Evolutionary conservation across 2,113 vertebrate species (phyloP).

Genomic region (Eretmochelys imbricata): DNA sequence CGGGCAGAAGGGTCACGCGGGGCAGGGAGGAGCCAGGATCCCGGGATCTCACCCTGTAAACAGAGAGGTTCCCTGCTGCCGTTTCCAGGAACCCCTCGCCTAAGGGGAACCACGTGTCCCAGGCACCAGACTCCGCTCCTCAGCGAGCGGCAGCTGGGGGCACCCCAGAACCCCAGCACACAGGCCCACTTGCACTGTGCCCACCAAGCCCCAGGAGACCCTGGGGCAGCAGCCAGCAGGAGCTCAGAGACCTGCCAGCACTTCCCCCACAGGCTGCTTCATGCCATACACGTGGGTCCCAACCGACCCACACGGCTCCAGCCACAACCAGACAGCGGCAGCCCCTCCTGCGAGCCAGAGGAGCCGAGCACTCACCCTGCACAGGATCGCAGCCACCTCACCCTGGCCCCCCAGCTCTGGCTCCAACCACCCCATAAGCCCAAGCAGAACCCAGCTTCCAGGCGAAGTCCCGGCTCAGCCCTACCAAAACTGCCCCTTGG

Average conservation of each 20-base stretch:
- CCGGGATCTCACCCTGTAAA: constrained; percentile 44
- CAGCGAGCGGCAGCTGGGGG: neutral
- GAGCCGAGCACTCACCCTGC: too few species aligned
- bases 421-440: too few species aligned
- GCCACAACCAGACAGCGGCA: too few species aligned
- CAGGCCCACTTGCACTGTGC: neutral
- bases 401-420: neutral
- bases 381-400: too few species aligned
- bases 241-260: neutral
- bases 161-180: neutral
- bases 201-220: too few species aligned
- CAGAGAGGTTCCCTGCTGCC: neutral
- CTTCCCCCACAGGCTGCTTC: too few species aligned
- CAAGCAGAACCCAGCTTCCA: neutral
- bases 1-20: neutral
- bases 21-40: neutral
- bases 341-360: neutral
- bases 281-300: neutral
- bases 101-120: neutral
- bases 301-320: too few species aligned
- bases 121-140: neutral
- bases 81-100: neutral
- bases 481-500: too few species aligned
- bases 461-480: neutral
- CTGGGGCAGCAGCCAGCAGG: too few species aligned